Percentiles rank a stretch among this genome's conserved stretches.
Evolutionary conservation across 1,140 invertebrate genomes (phyloP).

Genomic region (Pogonus chalceus): DNA sequence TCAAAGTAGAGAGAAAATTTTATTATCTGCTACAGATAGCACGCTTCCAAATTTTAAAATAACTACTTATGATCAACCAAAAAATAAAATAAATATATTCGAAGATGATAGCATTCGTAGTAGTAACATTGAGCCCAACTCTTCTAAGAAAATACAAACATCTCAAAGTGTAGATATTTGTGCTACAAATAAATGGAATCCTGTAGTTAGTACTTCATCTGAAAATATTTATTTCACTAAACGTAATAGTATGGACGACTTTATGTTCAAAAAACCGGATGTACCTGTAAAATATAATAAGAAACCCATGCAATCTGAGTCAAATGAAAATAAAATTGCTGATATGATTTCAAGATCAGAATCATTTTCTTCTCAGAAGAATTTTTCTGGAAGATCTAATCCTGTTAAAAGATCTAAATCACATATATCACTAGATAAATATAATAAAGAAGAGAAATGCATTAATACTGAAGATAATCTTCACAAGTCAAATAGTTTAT

Average conservation of each 20-base stretch:
- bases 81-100: slow-evolving; percentile 33
- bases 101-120: slow-evolving; percentile 34
- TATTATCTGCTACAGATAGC: slow-evolving; percentile 16
- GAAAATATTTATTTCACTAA: slow-evolving; percentile 8
- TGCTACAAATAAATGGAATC: not conserved
- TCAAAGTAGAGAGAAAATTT: not conserved
- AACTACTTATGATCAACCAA: slow-evolving; percentile 32
- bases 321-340: slow-evolving; percentile 6
- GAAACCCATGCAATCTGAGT: not conserved
- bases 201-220: not conserved
- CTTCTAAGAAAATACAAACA: not conserved
- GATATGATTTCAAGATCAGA: slow-evolving; percentile 22
- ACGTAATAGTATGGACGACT: not conserved
- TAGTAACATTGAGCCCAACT: slow-evolving; percentile 18
- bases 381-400: slow-evolving; percentile 20
- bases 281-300: slow-evolving; percentile 14
- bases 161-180: not conserved
- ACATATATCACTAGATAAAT: slow-evolving; percentile 26
- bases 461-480: slow-evolving; percentile 13
- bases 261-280: slow-evolving; percentile 17
- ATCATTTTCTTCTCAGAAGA: slow-evolving; percentile 27
- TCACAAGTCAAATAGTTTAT: slow-evolving; percentile 28
- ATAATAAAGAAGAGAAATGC: slow-evolving; percentile 14
- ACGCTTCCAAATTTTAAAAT: slow-evolving; percentile 34
- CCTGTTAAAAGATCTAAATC: slow-evolving; percentile 34